These are phyloP conservation scores for Araneus ventricosus DNA, from an alignment of 1,140 invertebrate species.

Conservation along the genomic window DNA sequence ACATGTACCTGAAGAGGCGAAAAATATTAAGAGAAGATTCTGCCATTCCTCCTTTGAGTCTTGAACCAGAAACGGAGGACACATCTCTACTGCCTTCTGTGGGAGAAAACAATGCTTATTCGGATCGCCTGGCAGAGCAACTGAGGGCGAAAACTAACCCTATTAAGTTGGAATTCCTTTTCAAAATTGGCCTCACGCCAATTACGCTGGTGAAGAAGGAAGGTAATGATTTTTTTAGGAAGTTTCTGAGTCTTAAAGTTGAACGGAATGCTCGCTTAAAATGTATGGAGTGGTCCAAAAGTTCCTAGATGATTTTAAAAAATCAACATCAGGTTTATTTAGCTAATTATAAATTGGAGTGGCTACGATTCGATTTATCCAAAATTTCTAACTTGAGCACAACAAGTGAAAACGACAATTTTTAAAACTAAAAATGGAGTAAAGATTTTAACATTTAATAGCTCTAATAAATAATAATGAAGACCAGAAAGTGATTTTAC, in stretches of 20 bases:
- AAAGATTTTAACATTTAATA: no score
- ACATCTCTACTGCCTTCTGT: not conserved
- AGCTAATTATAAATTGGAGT: no score
- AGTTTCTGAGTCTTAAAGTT: not conserved
- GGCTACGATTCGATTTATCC: no score
- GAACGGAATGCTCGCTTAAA: not conserved
- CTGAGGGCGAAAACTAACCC: slow-evolving; percentile 47
- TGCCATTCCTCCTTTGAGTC: not conserved
- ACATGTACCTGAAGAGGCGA: slow-evolving; percentile 68
- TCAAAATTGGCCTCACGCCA: slow-evolving; percentile 73
- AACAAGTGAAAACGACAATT: no score
- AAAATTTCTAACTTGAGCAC: no score
- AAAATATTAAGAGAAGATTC: slow-evolving; percentile 60
- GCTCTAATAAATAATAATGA: no score
- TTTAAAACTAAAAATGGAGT: no score
- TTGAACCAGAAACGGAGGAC: not conserved
- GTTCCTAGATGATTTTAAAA: no score
- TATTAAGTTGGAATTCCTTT: slow-evolving; percentile 75
- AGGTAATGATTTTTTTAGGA: slow-evolving; percentile 32
- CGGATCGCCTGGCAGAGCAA: slow-evolving; percentile 48
- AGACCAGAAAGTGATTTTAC: no score
- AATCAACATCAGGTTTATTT: no score
- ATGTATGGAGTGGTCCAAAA: no score
- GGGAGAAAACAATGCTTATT: not conserved
- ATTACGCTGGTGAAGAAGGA: slow-evolving; percentile 72